Base-by-base conservation (phyloP, 2,888 invertebrate genomes). In the Pristionchus arcanus region DNA sequence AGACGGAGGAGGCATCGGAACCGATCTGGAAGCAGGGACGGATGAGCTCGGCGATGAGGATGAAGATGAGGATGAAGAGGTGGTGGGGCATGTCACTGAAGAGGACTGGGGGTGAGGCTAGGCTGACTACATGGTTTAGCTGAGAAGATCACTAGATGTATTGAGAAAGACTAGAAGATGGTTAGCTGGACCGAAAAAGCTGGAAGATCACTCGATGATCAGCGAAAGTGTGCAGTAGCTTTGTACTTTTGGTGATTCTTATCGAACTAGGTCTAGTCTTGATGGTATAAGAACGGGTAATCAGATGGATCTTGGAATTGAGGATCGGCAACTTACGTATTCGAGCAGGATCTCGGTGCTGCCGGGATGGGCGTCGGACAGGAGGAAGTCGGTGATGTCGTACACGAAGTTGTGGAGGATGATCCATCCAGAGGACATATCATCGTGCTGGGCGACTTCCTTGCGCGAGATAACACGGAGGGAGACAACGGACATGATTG, bases 331-430 rank as follows among this genome's bases (percentile, higher is more conserved):
- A 92, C 92, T 92, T 90, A 93, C 93, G 88, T 91, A 92, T 92
- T 93, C 93, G 71, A 93, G 90, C 88, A 93, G 91, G 63, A 93
- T 91, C 91, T 93, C 93, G 87, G 91, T 90, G 85, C 92, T 91
- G 59, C 92, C 93, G 86, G 92, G 93, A 88, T 93, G 93, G 53
- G 90, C 87, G 83, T 92, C 90, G n/a, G 90, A 84, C 74, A 91
- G 89, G 74, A 92, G 90, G 90, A 93, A 93, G 81, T 91, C 89
- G 55, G 93, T 93, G 84, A 93, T 89, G 90, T 93, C 93, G 91
- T 91, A 92, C 42, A 93, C 92, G 71, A 90, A 87, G 55, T 93
- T 91, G 63, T 92, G 91, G 77, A 92, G 91, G 84, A 92, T 91
- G 81, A 93, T 92, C 93, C 93, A 93, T 90, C 55, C 89, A 28